A percentile compares a stretch with the other conserved stretches of the same genome.
Conservation (phyloP, 2,888 invertebrate species). For the Emmelina monodactyla region DNA sequence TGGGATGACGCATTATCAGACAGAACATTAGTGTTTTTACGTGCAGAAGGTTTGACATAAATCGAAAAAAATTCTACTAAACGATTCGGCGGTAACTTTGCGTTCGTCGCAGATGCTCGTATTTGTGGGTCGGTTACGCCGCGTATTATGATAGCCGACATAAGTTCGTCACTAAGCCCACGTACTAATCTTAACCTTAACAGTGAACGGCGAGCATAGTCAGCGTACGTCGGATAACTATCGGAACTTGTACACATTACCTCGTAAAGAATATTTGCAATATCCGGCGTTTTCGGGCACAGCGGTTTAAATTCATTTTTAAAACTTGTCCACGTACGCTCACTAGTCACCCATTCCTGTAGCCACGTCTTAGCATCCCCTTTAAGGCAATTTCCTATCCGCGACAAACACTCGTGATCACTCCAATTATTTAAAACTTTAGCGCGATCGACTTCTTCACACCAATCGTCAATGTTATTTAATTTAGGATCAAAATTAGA, state of each 20-base stretch:
- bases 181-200: neutral
- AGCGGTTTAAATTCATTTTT: neutral
- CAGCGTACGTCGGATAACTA: neutral
- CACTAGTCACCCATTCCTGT: neutral
- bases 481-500: too few species aligned
- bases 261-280: neutral
- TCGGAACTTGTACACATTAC: neutral
- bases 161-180: neutral
- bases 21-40: neutral
- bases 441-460: slow-evolving; percentile 2
- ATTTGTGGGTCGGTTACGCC: neutral
- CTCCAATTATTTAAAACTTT: slow-evolving; percentile 1
- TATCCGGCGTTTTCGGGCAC: neutral
- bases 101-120: neutral
- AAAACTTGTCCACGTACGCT: neutral
- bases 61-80: neutral
- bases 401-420: neutral
- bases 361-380: neutral
- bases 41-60: neutral
- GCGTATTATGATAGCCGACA: neutral
- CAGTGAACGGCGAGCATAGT: neutral
- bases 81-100: neutral
- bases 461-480: slow-evolving; percentile 3
- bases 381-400: neutral
- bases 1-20: too few species aligned